phyloP scores from a whole-genome alignment of 1,140 invertebrate genomes.

The Orchesella cincta region DNA sequence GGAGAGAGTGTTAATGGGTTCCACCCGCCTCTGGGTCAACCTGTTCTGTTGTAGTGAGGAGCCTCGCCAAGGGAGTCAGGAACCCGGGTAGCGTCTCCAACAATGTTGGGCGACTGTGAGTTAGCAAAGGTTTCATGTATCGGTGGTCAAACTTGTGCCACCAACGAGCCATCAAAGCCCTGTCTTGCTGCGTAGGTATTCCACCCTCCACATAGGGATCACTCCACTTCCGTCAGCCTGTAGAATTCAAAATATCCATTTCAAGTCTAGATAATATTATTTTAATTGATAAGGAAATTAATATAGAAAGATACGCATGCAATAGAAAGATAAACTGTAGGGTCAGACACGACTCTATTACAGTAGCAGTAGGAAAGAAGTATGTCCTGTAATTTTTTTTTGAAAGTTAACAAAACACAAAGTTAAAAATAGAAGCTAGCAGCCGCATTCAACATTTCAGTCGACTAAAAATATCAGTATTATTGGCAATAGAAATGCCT shows the following conservation, averaged over 20 bases:
- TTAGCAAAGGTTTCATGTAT: conserved; percentile 95
- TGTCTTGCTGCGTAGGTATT: conserved; percentile 57
- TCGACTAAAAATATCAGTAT: no score
- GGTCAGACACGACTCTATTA: no score
- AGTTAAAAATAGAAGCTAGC: no score
- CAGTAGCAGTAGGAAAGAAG: no score
- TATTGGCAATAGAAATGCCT: no score
- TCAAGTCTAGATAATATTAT: no score
- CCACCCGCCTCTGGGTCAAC: conserved; percentile 69
- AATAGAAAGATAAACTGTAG: no score
- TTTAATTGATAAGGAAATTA: no score
- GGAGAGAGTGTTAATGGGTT: conserved; percentile 47
- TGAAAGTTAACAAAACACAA: no score
- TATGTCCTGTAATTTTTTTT: no score
- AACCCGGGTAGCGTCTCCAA: conserved; percentile 90
- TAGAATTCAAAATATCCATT: conserved; percentile 19
- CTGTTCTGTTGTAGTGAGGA: conserved; percentile 93
- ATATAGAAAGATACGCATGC: no score
- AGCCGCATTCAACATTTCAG: no score
- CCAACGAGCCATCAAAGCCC: conserved; percentile 54
- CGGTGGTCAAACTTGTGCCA: conserved; percentile 61
- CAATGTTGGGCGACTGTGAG: conserved; percentile 88
- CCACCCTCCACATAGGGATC: conserved; percentile 84
- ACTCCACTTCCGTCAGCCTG: conserved; percentile 74
- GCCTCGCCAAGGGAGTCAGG: conserved; percentile 80